These are phyloP conservation scores for Triplophysa rosa DNA, from an alignment of 2,113 vertebrate genomes.

Conservation along the genomic window DNA sequence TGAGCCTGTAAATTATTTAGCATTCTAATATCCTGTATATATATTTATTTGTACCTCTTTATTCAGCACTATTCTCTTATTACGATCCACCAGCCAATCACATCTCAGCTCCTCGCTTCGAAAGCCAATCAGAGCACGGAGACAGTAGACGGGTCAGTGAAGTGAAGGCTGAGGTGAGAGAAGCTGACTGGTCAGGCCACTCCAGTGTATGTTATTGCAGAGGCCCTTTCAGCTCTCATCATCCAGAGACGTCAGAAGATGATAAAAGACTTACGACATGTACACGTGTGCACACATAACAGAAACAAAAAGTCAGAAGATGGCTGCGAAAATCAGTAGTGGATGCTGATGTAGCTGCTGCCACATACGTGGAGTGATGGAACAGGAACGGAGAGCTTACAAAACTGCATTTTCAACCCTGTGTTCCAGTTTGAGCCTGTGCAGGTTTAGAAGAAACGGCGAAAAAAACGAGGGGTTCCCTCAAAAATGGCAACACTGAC, in stretches of 20 bases:
- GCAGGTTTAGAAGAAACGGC: conserved; percentile 49
- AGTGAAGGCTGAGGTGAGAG: conserved; percentile 67
- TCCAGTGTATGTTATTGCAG: conserved; percentile 77
- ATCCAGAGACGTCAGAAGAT: conserved; percentile 47
- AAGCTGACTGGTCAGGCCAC: conserved; percentile 65
- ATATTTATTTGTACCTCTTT: conserved; percentile 32
- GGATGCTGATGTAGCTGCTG: conserved; percentile 40
- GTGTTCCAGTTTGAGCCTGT: conserved; percentile 64
- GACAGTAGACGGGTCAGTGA: conserved; percentile 73
- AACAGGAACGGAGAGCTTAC: background rate
- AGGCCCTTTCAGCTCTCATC: conserved; percentile 58
- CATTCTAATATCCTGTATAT: conserved; percentile 35
- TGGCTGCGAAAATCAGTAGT: conserved; percentile 74
- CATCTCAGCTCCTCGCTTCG: conserved; percentile 57
- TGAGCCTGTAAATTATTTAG: conserved; percentile 18
- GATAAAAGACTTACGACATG: conserved; percentile 51
- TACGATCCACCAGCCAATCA: conserved; percentile 52
- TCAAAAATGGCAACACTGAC: conserved; percentile 24
- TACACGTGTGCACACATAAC: conserved; percentile 50
- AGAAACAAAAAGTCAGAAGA: conserved; percentile 50
- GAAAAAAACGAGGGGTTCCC: conserved; percentile 13
- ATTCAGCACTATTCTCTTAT: conserved; percentile 57
- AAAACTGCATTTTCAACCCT: conserved; percentile 48
- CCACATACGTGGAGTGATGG: conserved; percentile 43
- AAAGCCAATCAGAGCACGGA: conserved; percentile 62